Base-by-base conservation (phyloP, 1,140 invertebrate genomes). In the Aricia agestis region DNA sequence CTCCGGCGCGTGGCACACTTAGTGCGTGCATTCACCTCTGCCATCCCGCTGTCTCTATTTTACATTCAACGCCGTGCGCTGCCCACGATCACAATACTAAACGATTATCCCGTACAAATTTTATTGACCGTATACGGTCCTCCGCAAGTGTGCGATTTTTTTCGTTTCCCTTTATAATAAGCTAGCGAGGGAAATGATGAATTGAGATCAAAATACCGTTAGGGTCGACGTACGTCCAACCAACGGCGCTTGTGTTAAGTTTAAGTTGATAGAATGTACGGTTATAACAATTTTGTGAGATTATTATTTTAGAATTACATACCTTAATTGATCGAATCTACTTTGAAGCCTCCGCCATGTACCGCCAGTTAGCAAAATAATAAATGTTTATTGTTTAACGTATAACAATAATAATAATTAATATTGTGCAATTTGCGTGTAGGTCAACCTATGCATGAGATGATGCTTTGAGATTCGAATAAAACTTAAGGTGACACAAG, bases 1-100 rank as follows among this genome's bases (percentile, higher is more conserved):
- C 87, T 90, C 85, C 78, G 86, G 81, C 87, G 82, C 82, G 85
- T 89, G 87, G 85, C 89, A 91, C 87, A 90, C 86, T 89, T 91
- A 75, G 84, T 83, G 89, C 87, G 89, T 90, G 82, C 89, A 82
- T 91, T 91, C 89, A 91, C 89, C 89, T 91, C 85, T 69, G 68
- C 81, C 79, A 83, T 86, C 82, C 81, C 58, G 67, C 61, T 73
- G 73, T 61, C 69, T 42, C 74, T 42, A 63, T 36, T 7, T 19
- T 65, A 61, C 68, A 69, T 69, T 69, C 31, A 18, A 17, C 31
- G 17, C 36, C 25, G 9, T 59, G n/a, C 25, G n/a, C 4, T 36
- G 31, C 17, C n/a, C 18, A 18, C 15, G 19, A 36, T 61, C 57
- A 36, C 52, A 41, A 15, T 36, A 17, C 57, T 17, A 17, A 36